These are phyloP conservation scores for Colinus virginianus DNA, from an alignment of 2,113 vertebrate genomes.

Conservation along the genomic window DNA sequence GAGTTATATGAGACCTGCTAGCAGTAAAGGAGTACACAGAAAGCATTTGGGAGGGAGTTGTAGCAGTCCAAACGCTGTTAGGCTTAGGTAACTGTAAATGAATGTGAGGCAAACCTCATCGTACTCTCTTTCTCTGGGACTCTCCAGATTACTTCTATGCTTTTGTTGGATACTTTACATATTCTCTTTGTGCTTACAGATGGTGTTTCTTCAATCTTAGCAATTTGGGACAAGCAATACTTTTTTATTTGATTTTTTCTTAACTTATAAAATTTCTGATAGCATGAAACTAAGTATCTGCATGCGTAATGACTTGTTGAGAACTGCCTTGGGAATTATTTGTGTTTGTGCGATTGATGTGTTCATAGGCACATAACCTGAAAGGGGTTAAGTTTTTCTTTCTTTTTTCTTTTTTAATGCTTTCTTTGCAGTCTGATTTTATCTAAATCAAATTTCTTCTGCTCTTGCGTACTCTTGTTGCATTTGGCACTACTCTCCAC, in stretches of 20 bases:
- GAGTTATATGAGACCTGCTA: neutral
- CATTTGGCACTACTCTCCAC: conserved; percentile 26
- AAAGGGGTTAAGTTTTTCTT: conserved; percentile 7
- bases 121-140: neutral
- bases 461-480: conserved; percentile 26
- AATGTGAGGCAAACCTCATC: neutral
- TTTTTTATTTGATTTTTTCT: neutral
- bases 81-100: neutral
- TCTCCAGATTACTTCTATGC: neutral
- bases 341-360: neutral
- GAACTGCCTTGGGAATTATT: neutral
- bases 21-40: neutral
- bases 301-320: neutral
- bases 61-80: neutral
- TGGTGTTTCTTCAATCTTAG: neutral
- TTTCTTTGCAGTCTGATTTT: conserved; percentile 5
- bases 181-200: neutral
- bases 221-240: neutral
- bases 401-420: neutral
- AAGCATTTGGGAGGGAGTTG: neutral
- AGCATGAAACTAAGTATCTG: neutral
- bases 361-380: neutral
- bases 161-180: neutral
- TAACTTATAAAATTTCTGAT: neutral
- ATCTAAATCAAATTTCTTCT: conserved; percentile 52